Evolutionary conservation across 2,888 invertebrate genomes (phyloP).

Genomic region (Lycaena phlaeas): DNA sequence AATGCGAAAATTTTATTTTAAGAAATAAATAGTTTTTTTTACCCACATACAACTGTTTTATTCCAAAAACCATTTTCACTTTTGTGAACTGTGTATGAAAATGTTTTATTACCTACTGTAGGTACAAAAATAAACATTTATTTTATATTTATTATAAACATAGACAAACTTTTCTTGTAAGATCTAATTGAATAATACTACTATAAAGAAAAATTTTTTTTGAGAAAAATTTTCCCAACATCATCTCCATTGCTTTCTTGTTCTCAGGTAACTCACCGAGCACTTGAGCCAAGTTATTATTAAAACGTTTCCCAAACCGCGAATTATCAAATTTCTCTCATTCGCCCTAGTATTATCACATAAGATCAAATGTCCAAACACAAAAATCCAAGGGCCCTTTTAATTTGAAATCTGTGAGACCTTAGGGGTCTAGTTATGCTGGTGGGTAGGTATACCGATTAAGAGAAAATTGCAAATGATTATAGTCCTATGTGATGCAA

Average conservation of each 20-base stretch:
- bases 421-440: slow-evolving; percentile 31
- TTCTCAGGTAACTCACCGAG: slow-evolving; percentile 49
- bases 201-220: no score
- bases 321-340: slow-evolving; percentile 70
- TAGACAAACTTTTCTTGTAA: no score
- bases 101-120: no score
- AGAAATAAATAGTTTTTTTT: no score
- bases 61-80: no score
- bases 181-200: no score
- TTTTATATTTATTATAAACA: no score
- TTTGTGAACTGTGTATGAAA: no score
- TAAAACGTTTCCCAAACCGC: slow-evolving; percentile 67
- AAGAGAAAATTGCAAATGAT: slow-evolving; percentile 68
- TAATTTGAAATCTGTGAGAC: slow-evolving; percentile 17
- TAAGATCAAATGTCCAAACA: slow-evolving; percentile 59
- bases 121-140: no score
- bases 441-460: slow-evolving; percentile 50
- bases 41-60: no score
- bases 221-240: slow-evolving; percentile 14
- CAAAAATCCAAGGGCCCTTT: slow-evolving; percentile 11
- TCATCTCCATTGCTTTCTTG: slow-evolving; percentile 31
- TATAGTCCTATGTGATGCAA: slow-evolving; percentile 52
- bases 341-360: slow-evolving; percentile 68
- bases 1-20: no score
- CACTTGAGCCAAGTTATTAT: slow-evolving; percentile 62